phyloP scores from a whole-genome alignment of 2,797 vertebrate species.

The Labroides dimidiatus region DNA sequence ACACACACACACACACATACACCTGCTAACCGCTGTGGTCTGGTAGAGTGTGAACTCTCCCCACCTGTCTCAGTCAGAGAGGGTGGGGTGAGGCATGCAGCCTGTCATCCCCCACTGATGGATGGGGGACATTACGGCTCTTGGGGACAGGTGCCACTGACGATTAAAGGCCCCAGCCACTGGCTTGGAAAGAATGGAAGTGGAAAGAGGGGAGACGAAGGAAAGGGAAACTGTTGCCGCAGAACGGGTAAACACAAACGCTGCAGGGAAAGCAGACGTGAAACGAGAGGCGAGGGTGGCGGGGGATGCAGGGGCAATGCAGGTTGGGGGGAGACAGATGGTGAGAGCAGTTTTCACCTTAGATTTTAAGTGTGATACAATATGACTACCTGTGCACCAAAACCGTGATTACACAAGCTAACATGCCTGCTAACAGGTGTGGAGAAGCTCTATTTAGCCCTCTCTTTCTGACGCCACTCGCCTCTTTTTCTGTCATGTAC shows the following conservation, averaged over 20 bases:
- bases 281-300: slow-evolving; percentile 43
- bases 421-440: slow-evolving; percentile 39
- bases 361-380: slow-evolving; percentile 46
- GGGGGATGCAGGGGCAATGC: slow-evolving; percentile 39
- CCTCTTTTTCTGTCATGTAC: slow-evolving; percentile 14
- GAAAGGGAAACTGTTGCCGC: slow-evolving; percentile 78
- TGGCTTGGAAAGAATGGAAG: slow-evolving; percentile 81
- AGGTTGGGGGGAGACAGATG: slow-evolving; percentile 70
- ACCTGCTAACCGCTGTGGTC: slow-evolving; percentile 48
- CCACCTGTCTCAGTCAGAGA: slow-evolving; percentile 46
- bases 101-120: slow-evolving; percentile 79
- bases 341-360: slow-evolving; percentile 19
- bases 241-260: slow-evolving; percentile 80
- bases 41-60: slow-evolving; percentile 65
- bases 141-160: slow-evolving; percentile 83
- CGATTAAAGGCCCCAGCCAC: slow-evolving; percentile 83
- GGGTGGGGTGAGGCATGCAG: slow-evolving; percentile 30
- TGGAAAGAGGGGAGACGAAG: slow-evolving; percentile 65
- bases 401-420: slow-evolving; percentile 44
- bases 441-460: slow-evolving; percentile 34
- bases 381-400: slow-evolving; percentile 29
- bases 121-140: slow-evolving; percentile 82
- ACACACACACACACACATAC: slow-evolving; percentile 33
- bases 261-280: slow-evolving; percentile 69
- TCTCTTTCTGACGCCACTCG: slow-evolving; percentile 3